Base-by-base conservation (phyloP, 1,140 invertebrate genomes). In the Vanessa atalanta region DNA sequence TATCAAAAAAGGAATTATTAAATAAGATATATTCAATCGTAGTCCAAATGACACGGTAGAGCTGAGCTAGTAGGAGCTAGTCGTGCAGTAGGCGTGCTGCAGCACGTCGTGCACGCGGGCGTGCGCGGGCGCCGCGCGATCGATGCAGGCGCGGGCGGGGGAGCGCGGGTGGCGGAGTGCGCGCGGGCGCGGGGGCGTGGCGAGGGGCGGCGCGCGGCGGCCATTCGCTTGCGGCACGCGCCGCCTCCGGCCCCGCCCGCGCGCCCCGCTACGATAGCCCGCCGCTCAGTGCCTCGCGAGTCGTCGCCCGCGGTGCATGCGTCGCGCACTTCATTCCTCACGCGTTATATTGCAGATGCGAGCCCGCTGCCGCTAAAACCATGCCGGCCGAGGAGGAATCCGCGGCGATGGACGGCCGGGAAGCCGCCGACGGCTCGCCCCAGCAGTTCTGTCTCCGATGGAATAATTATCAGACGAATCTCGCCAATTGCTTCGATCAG, bases 391-490 rank as follows among this genome's bases (percentile, higher is more conserved):
- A 90, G 83, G 89, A 89, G 78, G 88, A 92, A 82, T 83, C 88
- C 81, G 87, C 84, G 85, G 80, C 84, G 67, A 92, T 90, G 90
- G 90, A 92, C 80, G 81, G 81, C 79, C 84, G 88, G 74, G 90
- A 90, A 68, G 80, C 82, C 77, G 82, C 85, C 79, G 88, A 80
- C 67, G 83, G 84, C 76, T 88, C 88, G 50, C 88, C 88, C 65
- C 94, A 95, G 79, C 94, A 94, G 80, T 94, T 98, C 94, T 98
- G 97, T 89, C 94, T 98, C 83, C 94, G 97, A 47, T 98, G 97
- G 98, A 98, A 98, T 94, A 98, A 98, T 88, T 98, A 98, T 92
- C 97, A 98, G 89, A 96, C 95, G 72, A 98, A 98, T 88, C 93
- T 98, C 82, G 97, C 97, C 67, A 97, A 96, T 91, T 97, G 98